Percentiles rank a stretch among this genome's conserved stretches.
Evolutionary conservation across 2,888 invertebrate species (phyloP).

Genomic region (Marasmarcha lunaedactyla): DNA sequence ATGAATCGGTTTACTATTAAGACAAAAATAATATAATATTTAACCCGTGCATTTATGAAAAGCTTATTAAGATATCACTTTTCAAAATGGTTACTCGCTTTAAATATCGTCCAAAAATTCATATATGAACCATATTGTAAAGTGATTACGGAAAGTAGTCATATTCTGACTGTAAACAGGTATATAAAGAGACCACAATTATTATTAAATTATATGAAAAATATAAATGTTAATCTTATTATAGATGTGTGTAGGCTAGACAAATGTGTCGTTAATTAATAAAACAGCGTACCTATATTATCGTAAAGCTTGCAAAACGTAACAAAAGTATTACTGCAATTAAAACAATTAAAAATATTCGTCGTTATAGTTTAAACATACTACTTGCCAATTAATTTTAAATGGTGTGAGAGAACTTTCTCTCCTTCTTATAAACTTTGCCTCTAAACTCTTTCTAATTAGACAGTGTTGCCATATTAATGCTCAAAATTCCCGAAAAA

Average conservation of each 20-base stretch:
- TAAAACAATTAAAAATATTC: too few species aligned
- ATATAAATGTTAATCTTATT: constrained; percentile 26
- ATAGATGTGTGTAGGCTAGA: constrained; percentile 42
- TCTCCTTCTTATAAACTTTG: neutral
- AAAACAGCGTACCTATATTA: too few species aligned
- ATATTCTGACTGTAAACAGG: constrained; percentile 35
- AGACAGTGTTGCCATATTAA: constrained; percentile 14
- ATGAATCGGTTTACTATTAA: neutral
- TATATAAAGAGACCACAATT: constrained; percentile 47
- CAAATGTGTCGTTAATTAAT: too few species aligned
- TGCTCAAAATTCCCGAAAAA: neutral
- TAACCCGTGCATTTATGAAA: neutral
- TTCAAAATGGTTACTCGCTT: neutral
- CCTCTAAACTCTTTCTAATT: constrained; percentile 11
- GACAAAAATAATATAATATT: neutral
- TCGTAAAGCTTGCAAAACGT: too few species aligned
- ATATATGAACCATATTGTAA: neutral
- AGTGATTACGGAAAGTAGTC: constrained; percentile 13
- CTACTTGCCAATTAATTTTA: neutral
- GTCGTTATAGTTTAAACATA: neutral
- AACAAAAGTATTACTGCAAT: constrained; percentile 20
- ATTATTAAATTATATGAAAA: constrained; percentile 25
- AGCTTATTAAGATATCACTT: neutral
- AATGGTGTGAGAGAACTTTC: neutral
- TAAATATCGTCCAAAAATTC: too few species aligned